Percentiles rank a stretch among this genome's conserved stretches.
phyloP scores from a whole-genome alignment of 2,888 invertebrate genomes.

The Polydesmus complanatus region DNA sequence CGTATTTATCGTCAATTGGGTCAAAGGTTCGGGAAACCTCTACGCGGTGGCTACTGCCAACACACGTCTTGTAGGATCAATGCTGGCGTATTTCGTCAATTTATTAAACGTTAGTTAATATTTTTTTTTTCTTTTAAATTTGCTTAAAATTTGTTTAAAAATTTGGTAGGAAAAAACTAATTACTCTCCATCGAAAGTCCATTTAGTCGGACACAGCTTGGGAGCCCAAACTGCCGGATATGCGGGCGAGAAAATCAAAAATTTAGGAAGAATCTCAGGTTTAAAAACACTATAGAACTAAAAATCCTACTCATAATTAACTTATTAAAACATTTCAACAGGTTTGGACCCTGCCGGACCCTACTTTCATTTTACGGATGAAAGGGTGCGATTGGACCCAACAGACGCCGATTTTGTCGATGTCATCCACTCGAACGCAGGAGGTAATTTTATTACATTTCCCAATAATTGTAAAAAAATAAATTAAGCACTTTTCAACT shows the following conservation, averaged over 20 bases:
- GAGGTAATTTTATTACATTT: no score
- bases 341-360: no score
- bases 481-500: no score
- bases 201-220: neutral
- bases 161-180: neutral
- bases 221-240: neutral
- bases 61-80: neutral
- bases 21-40: neutral
- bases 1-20: neutral
- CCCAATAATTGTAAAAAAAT: no score
- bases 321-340: no score
- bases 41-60: neutral
- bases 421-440: no score
- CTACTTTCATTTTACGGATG: no score
- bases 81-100: neutral
- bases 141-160: neutral
- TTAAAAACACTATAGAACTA: no score
- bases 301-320: no score
- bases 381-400: no score
- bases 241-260: neutral
- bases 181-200: neutral
- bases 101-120: neutral
- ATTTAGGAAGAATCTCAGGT: neutral
- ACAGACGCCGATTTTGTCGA: no score
- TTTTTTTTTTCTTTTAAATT: neutral